Evolutionary conservation across 1,140 invertebrate species (phyloP).

Genomic region (Pygmarrhopalites habei): DNA sequence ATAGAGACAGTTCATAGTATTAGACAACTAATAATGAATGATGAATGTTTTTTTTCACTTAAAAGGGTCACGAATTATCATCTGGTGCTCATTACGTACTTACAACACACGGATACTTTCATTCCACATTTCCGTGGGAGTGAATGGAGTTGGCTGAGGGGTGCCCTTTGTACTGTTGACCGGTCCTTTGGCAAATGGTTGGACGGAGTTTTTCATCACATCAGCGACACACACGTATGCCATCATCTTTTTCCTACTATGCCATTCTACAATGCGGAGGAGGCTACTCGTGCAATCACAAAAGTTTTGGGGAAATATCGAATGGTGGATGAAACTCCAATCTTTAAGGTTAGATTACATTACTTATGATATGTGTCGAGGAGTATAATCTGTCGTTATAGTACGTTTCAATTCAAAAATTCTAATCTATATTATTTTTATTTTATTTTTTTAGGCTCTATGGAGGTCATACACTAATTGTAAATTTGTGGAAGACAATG

Average conservation of each 20-base stretch:
- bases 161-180: constrained; percentile 8
- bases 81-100: constrained; percentile 6
- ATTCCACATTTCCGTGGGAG: neutral
- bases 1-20: too few species aligned
- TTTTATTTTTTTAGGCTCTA: too few species aligned
- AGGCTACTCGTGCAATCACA: neutral
- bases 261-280: constrained; percentile 6
- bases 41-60: too few species aligned
- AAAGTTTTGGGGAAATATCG: constrained; percentile 5
- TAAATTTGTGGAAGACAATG: constrained; percentile 13
- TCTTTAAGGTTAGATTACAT: too few species aligned
- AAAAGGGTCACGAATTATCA: neutral
- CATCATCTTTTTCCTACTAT: constrained; percentile 10
- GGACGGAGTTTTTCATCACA: constrained; percentile 13
- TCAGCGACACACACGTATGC: constrained; percentile 10
- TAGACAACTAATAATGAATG: too few species aligned
- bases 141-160: constrained; percentile 10
- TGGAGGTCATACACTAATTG: constrained; percentile 10
- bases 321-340: constrained; percentile 10
- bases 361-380: too few species aligned
- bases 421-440: too few species aligned
- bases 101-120: constrained; percentile 13
- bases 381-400: too few species aligned
- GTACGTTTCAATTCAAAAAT: too few species aligned
- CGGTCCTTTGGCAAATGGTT: neutral